These are phyloP conservation scores for Alauda arvensis DNA, from an alignment of 2,797 vertebrate species.

Conservation along the genomic window DNA sequence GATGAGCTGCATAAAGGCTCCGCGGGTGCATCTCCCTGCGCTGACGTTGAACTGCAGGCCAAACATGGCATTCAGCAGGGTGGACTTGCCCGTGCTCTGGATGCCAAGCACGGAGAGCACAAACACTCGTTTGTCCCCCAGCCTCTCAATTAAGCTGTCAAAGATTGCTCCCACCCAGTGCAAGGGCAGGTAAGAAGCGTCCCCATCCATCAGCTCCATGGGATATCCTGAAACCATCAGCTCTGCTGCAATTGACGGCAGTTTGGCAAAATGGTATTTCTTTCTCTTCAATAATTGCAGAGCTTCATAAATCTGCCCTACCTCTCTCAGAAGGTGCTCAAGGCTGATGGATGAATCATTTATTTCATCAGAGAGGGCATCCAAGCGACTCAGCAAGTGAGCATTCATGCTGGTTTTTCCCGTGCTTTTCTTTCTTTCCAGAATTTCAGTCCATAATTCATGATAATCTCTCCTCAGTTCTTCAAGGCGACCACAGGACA, in stretches of 20 bases:
- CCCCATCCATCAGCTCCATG: conserved; percentile 78
- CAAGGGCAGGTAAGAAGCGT: conserved; percentile 74
- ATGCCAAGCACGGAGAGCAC: conserved; percentile 77
- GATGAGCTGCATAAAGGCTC: conserved; percentile 81
- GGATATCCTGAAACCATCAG: conserved; percentile 73
- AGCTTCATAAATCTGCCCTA: conserved; percentile 77
- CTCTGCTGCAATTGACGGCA: conserved; percentile 69
- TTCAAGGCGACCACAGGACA: conserved; percentile 20
- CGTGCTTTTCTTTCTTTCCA: neutral
- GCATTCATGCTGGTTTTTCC: neutral
- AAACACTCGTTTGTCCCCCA: conserved; percentile 71
- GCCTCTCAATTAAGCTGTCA: conserved; percentile 65
- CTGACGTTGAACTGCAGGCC: conserved; percentile 77
- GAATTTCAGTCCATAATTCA: conserved; percentile 46
- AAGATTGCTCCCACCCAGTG: conserved; percentile 72
- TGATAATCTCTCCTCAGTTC: conserved; percentile 36
- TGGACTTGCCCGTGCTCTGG: conserved; percentile 80
- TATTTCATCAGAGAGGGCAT: conserved; percentile 62
- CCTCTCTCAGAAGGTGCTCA: conserved; percentile 76
- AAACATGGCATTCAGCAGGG: conserved; percentile 79
- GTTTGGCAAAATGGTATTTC: rapidly evolving
- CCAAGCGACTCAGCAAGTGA: neutral
- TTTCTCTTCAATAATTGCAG: neutral
- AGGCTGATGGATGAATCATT: conserved; percentile 61
- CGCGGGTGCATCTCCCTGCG: conserved; percentile 74